These are phyloP conservation scores for Cryptotermes secundus DNA, from an alignment of 1,140 invertebrate species.

Conservation along the genomic window DNA sequence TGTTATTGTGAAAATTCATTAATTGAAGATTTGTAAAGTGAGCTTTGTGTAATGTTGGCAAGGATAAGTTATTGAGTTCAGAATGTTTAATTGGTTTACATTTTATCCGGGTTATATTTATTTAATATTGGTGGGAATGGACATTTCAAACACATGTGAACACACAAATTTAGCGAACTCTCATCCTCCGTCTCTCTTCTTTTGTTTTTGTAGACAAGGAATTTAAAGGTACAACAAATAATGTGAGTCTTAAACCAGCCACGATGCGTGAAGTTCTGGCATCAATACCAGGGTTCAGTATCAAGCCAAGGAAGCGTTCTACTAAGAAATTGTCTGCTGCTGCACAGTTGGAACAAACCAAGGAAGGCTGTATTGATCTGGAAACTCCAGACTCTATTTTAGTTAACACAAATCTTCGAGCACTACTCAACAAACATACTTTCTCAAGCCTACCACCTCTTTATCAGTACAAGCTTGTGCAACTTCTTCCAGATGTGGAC, in stretches of 20 bases:
- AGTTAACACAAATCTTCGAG: conserved; percentile 85
- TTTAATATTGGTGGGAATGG: too few relatives aligned
- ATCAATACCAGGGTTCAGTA: conserved; percentile 85
- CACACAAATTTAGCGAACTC: neutral
- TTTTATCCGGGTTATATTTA: too few relatives aligned
- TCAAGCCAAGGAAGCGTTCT: conserved; percentile 74
- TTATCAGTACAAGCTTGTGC: conserved; percentile 90
- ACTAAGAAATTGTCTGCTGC: conserved; percentile 85
- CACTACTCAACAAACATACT: conserved; percentile 86
- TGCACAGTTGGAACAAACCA: conserved; percentile 88
- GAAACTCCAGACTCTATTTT: conserved; percentile 96
- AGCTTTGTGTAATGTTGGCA: too few relatives aligned
- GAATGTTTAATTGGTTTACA: too few relatives aligned
- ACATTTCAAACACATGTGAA: neutral
- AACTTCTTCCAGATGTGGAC: conserved; percentile 89
- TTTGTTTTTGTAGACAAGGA: conserved; percentile 13
- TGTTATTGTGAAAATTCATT: too few relatives aligned
- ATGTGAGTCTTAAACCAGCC: conserved; percentile 38
- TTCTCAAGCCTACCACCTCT: conserved; percentile 82
- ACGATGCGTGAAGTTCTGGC: conserved; percentile 86
- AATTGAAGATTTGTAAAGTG: too few relatives aligned
- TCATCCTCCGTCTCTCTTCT: neutral
- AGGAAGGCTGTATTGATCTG: conserved; percentile 91
- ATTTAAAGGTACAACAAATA: neutral
- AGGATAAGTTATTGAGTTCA: too few relatives aligned